These are phyloP conservation scores for Amiota mariae DNA, from an alignment of 2,888 invertebrate species.

Conservation along the genomic window DNA sequence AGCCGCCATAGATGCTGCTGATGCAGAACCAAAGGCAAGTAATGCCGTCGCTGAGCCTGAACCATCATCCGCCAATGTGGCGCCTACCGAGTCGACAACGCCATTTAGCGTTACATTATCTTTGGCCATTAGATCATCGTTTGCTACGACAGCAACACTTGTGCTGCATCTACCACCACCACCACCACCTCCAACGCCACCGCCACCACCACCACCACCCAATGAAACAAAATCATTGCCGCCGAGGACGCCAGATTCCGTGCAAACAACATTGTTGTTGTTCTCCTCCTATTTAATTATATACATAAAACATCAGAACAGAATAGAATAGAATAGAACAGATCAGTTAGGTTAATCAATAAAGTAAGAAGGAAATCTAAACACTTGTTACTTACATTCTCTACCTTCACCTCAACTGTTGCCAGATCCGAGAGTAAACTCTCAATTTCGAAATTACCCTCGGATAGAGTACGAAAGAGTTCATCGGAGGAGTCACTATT, in stretches of 20 bases:
- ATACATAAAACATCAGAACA: not conserved
- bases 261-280: conserved; percentile 60
- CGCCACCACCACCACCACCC: not conserved
- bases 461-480: conserved; percentile 86
- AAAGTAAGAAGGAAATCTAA: conserved; percentile 29
- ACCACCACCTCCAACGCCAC: not conserved
- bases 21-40: conserved; percentile 50
- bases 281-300: conserved; percentile 74
- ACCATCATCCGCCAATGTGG: conserved; percentile 51
- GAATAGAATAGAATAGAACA: conserved; percentile 45
- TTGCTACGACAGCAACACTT: conserved; percentile 55
- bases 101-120: conserved; percentile 60
- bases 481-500: conserved; percentile 82
- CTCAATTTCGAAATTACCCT: conserved; percentile 90
- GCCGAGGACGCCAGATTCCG: conserved; percentile 33
- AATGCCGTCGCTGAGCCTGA: conserved; percentile 34
- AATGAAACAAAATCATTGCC: conserved; percentile 34
- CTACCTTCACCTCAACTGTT: conserved; percentile 82
- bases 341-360: not conserved
- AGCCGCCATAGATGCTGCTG: conserved; percentile 38
- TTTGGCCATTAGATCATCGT: conserved; percentile 62
- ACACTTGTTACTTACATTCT: conserved; percentile 54
- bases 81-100: conserved; percentile 57
- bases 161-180: not conserved
- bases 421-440: conserved; percentile 86